Base-by-base conservation (phyloP, 2,113 vertebrate species). In the Chaetodon auriga region DNA sequence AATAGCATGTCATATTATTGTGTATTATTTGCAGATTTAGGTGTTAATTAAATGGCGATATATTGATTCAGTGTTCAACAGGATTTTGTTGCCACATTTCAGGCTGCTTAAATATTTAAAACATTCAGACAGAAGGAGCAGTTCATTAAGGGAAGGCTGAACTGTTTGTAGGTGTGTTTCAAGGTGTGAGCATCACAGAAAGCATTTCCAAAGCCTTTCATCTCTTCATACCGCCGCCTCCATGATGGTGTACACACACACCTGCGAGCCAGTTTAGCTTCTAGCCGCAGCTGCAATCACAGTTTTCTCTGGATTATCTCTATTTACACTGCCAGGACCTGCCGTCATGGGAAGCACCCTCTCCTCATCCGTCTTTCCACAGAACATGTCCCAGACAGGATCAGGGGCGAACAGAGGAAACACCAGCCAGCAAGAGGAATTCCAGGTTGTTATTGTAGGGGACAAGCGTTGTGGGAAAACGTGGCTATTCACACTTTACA, bases 401-500 rank as follows among this genome's bases (percentile, higher is more conserved):
- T 63, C 55, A 35, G 25, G 48, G 61, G 54, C 19, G 25, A 60
- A 53, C 23, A 70, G 51, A 70, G 30, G 64, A 35, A 55, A 45
- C 73, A 46, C 35, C 76, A 43, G 73, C 68, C 23, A 75, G 82
- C 61, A 35, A 21, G 60, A 90, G 54, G 93, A 95, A 80, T 85
- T 96, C 64, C 96, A 95, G 57, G 91, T 95, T n/a, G 96, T 96
- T 87, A 93, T 96, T 68, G 95, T 96, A 65, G 96, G 96, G 4
- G 96, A 96, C 68, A 95, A 94, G 2, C 95, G 95, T 81, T 96
- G 96, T 92, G 96, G 96, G 80, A 96, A 96, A 89, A 97, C 95
- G 0, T 95, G 94, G 3, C 91, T 96, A 68, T 86, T 96, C 41
- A 94, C 95, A 92, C 95, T 96, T 74, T 96, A 96, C 83, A 95